These are phyloP conservation scores for human (Homo sapiens) DNA, from an alignment of 2,113 vertebrate genomes.

Conservation along the genomic window DNA sequence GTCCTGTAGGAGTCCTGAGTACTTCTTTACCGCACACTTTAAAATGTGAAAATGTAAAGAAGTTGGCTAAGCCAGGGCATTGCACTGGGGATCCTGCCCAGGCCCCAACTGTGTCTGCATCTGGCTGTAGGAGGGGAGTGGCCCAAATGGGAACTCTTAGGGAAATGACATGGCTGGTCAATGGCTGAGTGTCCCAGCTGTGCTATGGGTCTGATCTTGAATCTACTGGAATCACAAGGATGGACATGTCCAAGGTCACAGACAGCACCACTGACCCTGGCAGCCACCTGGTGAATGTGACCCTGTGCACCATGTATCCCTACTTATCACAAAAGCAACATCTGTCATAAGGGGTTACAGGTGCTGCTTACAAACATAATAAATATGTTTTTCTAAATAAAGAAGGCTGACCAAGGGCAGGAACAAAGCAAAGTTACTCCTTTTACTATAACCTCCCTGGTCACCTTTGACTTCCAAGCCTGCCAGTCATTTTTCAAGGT, in stretches of 20 bases:
- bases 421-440: neutral
- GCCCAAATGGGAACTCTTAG: neutral
- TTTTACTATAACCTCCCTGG: neutral
- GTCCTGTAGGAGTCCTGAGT: neutral
- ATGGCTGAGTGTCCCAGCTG: accelerated
- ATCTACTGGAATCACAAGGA: neutral
- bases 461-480: neutral
- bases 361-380: neutral
- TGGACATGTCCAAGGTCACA: neutral
- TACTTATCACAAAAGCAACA: neutral
- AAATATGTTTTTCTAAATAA: neutral
- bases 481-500: neutral
- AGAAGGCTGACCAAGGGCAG: neutral
- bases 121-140: neutral
- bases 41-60: neutral
- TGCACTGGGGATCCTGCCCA: neutral
- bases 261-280: neutral
- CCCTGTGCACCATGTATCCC: neutral
- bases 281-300: neutral
- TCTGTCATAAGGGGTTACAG: neutral
- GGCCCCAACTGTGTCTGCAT: neutral
- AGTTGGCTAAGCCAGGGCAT: neutral
- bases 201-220: neutral
- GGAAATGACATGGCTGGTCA: neutral
- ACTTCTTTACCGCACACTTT: neutral